phyloP scores from a whole-genome alignment of 2,113 vertebrate species.

The Neolamprologus longior region DNA sequence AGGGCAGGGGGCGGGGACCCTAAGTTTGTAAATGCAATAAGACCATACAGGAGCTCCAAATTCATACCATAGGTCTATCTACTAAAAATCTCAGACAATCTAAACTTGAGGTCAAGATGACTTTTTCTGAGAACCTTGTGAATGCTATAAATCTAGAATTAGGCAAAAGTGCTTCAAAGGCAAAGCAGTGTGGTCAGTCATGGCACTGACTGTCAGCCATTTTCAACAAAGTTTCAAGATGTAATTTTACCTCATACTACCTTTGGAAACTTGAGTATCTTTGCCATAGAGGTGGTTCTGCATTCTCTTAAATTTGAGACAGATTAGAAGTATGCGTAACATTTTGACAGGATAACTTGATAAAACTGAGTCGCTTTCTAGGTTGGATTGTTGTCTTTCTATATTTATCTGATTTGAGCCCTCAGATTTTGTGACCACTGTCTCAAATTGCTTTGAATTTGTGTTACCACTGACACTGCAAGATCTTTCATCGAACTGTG shows the following conservation, averaged over 20 bases:
- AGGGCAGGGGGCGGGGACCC: neutral
- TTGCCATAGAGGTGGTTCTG: neutral
- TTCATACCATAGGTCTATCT: neutral
- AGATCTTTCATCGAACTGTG: neutral
- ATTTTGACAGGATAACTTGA: neutral
- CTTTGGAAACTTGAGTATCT: neutral
- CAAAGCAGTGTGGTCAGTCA: neutral
- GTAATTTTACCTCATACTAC: neutral
- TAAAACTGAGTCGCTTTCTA: neutral
- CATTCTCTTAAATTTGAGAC: neutral
- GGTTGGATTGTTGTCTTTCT: neutral
- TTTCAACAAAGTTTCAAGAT: neutral
- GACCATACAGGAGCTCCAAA: neutral
- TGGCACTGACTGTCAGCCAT: neutral
- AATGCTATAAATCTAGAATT: neutral
- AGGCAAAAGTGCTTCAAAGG: neutral
- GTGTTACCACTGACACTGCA: neutral
- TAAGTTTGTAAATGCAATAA: neutral
- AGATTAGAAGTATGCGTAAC: neutral
- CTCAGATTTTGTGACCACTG: neutral
- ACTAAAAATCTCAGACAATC: neutral
- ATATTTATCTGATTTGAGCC: neutral
- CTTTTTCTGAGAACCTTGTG: neutral
- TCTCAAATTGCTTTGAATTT: neutral
- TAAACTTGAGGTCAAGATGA: neutral